Percentiles rank a stretch among this genome's conserved stretches.
These are phyloP conservation scores for Cavia porcellus DNA, from an alignment of 2,113 vertebrate species.

Conservation along the genomic window DNA sequence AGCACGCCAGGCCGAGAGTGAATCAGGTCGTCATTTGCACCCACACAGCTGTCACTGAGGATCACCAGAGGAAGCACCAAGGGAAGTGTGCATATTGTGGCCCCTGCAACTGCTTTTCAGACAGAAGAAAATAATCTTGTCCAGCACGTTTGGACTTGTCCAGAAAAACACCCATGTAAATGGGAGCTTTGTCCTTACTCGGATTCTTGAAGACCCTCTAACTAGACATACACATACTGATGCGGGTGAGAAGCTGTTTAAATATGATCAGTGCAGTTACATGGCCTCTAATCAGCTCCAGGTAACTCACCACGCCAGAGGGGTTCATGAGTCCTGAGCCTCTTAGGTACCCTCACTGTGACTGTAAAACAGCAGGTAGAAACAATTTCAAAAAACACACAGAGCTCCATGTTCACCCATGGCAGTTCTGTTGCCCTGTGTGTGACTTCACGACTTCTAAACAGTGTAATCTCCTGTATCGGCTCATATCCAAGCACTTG, in stretches of 20 bases:
- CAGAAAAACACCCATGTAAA: conserved; percentile 96
- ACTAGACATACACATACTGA: conserved; percentile 98
- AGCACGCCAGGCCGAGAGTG: conserved; percentile 95
- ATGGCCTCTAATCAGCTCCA: conserved; percentile 99
- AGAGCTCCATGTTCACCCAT: conserved; percentile 96
- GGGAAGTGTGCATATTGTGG: conserved; percentile 97
- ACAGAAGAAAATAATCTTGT: conserved; percentile 97
- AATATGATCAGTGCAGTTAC: conserved; percentile 97
- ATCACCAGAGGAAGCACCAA: conserved; percentile 98
- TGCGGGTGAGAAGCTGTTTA: conserved; percentile 98
- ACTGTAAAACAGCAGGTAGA: conserved; percentile 97
- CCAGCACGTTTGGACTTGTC: conserved; percentile 97
- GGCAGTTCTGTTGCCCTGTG: conserved; percentile 97
- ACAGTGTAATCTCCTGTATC: conserved; percentile 98
- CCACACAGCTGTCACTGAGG: conserved; percentile 96
- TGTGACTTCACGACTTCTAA: conserved; percentile 98
- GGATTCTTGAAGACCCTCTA: conserved; percentile 98
- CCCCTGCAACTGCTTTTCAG: conserved; percentile 97
- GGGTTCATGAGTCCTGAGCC: conserved; percentile 98
- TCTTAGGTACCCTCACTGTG: conserved; percentile 95
- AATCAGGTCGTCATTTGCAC: conserved; percentile 97
- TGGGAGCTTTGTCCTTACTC: conserved; percentile 97
- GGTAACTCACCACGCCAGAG: conserved; percentile 96
- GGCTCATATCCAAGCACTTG: conserved; percentile 97
- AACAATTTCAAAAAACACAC: conserved; percentile 99